These are phyloP conservation scores for Hydrophis major DNA, from an alignment of 2,797 vertebrate species.

Conservation along the genomic window DNA sequence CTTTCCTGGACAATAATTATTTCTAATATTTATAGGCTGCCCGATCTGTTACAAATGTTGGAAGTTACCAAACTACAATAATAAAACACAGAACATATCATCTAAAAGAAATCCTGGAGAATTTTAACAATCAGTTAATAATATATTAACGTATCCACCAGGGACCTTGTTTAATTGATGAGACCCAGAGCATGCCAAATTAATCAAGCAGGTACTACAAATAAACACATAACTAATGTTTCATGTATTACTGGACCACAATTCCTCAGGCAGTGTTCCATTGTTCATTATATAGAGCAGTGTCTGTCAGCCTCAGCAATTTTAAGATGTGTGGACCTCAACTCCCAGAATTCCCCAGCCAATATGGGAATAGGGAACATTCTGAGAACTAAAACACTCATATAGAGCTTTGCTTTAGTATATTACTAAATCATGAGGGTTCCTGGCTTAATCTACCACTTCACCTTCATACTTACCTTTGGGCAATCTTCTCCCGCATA, in stretches of 20 bases:
- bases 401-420: background rate
- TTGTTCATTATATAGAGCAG: background rate
- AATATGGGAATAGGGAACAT: background rate
- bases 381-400: background rate
- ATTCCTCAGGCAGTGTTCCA: background rate
- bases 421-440: background rate
- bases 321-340: background rate
- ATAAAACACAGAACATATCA: background rate
- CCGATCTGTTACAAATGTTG: background rate
- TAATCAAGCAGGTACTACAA: background rate
- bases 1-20: background rate
- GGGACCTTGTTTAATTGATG: background rate
- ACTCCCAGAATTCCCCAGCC: background rate
- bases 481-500: constrained; percentile 99
- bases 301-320: background rate
- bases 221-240: background rate
- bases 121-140: background rate
- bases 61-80: background rate
- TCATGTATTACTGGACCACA: background rate
- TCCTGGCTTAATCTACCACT: background rate
- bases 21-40: background rate
- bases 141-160: background rate
- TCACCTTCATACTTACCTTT: constrained; percentile 78
- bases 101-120: background rate
- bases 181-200: background rate